Conservation (phyloP, 2,797 vertebrate species). For the Stomatorhinus walkeri region DNA sequence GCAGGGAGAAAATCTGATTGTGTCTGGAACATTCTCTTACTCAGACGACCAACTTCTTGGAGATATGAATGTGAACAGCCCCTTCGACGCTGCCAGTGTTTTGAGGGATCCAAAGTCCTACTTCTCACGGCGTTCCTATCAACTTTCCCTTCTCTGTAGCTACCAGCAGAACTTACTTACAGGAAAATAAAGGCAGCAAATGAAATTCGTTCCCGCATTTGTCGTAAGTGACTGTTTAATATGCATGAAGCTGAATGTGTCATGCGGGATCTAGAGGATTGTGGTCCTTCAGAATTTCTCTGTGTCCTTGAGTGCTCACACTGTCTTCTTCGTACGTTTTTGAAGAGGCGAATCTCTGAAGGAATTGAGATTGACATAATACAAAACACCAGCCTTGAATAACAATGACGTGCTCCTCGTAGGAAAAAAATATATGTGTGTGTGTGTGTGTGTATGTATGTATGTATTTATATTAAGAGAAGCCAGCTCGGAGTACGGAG, state of each 20-base stretch:
- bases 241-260: conserved; percentile 7
- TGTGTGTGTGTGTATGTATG: not conserved
- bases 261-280: not conserved
- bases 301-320: not conserved
- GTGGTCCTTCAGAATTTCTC: conserved; percentile 1
- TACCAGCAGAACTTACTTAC: not conserved
- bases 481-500: not conserved
- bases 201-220: conserved; percentile 15
- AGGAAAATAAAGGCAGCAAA: conserved; percentile 2
- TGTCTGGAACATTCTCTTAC: not conserved
- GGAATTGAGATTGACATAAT: not conserved
- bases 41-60: not conserved
- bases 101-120: not conserved
- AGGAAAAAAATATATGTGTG: not conserved
- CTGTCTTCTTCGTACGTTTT: not conserved
- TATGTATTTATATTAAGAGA: not conserved
- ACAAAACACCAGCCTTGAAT: not conserved
- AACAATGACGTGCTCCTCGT: not conserved
- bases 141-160: not conserved
- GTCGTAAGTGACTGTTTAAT: conserved; percentile 24
- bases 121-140: not conserved
- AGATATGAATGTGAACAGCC: not conserved
- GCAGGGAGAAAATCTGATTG: not conserved
- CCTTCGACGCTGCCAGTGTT: not conserved
- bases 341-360: not conserved